phyloP scores from a whole-genome alignment of 1,140 invertebrate genomes.

The Stenopsyche tienmushanensis region DNA sequence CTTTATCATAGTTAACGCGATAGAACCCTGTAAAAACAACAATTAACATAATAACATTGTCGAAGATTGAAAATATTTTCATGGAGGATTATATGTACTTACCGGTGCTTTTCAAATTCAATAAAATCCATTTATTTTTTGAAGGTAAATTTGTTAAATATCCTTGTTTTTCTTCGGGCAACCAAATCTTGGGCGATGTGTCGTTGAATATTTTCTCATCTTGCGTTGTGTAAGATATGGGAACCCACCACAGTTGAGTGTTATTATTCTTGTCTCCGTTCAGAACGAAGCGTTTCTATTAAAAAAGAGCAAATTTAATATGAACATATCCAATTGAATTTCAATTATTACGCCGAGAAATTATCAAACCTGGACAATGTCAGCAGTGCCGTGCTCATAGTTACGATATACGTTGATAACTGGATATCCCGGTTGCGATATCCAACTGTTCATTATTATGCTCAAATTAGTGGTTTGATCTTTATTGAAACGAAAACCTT shows the following conservation, averaged over 20 bases:
- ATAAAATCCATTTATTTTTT: constrained; percentile 53
- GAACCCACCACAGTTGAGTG: constrained; percentile 38
- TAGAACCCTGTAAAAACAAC: constrained; percentile 58
- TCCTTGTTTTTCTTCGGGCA: constrained; percentile 8
- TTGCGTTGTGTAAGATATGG: constrained; percentile 24
- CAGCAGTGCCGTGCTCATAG: constrained; percentile 44
- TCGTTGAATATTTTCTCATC: constrained; percentile 1
- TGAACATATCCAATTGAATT: constrained; percentile 2
- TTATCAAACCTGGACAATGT: constrained; percentile 46
- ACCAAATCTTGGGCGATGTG: constrained; percentile 28
- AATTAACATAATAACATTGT: too few relatives aligned
- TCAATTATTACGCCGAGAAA: background rate
- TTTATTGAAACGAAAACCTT: constrained; percentile 48
- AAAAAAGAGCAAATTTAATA: constrained; percentile 3
- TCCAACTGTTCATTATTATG: constrained; percentile 74
- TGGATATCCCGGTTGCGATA: constrained; percentile 71
- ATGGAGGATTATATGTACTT: too few relatives aligned
- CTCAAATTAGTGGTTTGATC: constrained; percentile 54
- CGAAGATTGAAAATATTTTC: too few relatives aligned
- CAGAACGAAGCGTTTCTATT: constrained; percentile 33
- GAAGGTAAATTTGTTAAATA: constrained; percentile 10
- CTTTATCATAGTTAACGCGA: constrained; percentile 67
- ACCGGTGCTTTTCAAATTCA: constrained; percentile 46
- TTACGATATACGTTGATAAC: constrained; percentile 59
- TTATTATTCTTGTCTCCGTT: constrained; percentile 42